These are phyloP conservation scores for Oreochromis spilurus DNA, from an alignment of 2,113 vertebrate species.

Conservation along the genomic window DNA sequence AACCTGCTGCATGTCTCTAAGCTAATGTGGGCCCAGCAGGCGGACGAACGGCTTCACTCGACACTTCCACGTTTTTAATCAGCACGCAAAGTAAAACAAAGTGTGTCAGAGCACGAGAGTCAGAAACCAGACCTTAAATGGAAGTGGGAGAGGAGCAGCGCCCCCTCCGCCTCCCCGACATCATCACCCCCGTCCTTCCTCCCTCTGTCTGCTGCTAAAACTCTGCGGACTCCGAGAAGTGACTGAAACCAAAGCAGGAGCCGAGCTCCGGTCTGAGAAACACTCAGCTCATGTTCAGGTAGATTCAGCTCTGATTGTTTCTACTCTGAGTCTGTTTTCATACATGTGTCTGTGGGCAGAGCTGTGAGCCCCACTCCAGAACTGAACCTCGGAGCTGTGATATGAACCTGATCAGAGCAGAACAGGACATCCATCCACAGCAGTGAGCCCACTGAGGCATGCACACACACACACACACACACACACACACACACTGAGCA, in stretches of 20 bases:
- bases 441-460: background rate
- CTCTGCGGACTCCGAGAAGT: background rate
- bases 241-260: background rate
- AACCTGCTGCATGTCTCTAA: background rate
- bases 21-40: background rate
- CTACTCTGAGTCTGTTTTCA: background rate
- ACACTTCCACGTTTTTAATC: background rate
- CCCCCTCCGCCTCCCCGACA: background rate
- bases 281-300: background rate
- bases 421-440: background rate
- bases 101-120: background rate
- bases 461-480: rapidly evolving
- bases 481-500: background rate
- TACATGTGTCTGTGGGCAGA: background rate
- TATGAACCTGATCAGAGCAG: background rate
- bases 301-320: background rate
- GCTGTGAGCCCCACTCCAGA: background rate
- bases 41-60: background rate
- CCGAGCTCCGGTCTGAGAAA: background rate
- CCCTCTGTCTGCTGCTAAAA: background rate
- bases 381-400: background rate
- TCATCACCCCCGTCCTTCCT: background rate
- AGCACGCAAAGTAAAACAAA: slow-evolving; percentile 8
- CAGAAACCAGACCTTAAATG: slow-evolving; percentile 65
- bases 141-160: slow-evolving; percentile 40